Percentiles rank a stretch among this genome's conserved stretches.
Conservation (phyloP, 1,140 invertebrate genomes). For the Papilio dardanus region DNA sequence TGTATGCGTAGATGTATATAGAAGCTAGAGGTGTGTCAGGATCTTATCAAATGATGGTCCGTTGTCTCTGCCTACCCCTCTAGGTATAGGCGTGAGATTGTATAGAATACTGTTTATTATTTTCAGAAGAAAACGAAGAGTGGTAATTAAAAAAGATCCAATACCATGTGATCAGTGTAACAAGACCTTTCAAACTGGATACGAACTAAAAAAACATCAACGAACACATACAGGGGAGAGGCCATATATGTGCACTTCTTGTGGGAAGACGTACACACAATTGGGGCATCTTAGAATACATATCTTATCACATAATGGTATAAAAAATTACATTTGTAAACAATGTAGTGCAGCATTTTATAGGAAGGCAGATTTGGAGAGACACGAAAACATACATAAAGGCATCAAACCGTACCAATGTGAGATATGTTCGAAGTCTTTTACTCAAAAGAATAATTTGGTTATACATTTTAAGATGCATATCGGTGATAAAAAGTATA, state of each 20-base stretch:
- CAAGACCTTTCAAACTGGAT: constrained; percentile 63
- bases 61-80: too few species aligned
- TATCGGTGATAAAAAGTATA: constrained; percentile 59
- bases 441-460: constrained; percentile 71
- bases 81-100: too few species aligned
- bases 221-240: constrained; percentile 91
- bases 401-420: constrained; percentile 67
- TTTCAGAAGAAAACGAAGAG: constrained; percentile 53
- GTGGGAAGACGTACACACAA: constrained; percentile 87
- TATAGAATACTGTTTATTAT: background rate
- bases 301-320: constrained; percentile 59
- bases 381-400: constrained; percentile 67
- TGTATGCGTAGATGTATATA: too few species aligned
- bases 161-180: constrained; percentile 61
- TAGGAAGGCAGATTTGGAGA: constrained; percentile 67
- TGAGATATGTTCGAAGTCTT: constrained; percentile 70
- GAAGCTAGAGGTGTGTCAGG: too few species aligned
- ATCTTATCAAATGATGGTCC: too few species aligned
- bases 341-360: constrained; percentile 69
- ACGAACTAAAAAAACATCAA: constrained; percentile 83
- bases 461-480: constrained; percentile 75
- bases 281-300: constrained; percentile 66
- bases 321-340: constrained; percentile 65
- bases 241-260: constrained; percentile 87
- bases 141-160: constrained; percentile 46